Evolutionary conservation across 1,140 invertebrate genomes (phyloP), one percentile per base, ranked within the genome.

Genomic region (Caenorhabditis tropicalis): DNA sequence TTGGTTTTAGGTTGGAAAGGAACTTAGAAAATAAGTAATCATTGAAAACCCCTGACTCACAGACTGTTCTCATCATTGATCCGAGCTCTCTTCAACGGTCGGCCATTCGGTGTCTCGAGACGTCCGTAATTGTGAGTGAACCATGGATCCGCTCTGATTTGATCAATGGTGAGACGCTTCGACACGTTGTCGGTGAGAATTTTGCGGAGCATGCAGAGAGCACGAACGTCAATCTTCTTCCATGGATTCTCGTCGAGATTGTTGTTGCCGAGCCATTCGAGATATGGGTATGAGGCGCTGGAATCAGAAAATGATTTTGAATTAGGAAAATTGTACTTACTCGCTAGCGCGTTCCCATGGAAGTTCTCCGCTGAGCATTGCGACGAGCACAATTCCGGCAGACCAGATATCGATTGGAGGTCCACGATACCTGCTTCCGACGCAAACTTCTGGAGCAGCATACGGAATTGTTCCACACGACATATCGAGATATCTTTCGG

Each of bases 361-460:
- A 2, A 85, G 84, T 48, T 85, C 84, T 79, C 84, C 84, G 27
- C 33, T 60, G 21, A 85, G 80, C 56, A 85, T 60, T 15, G 84
- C 60, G 16, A 85, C 46, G 15, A 85, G 53, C 24, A 85, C 84
- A 33, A 85, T 82, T 74, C 84, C 84, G 79, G 33, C 74, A 7
- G 84, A 85, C 84, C 84, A 85, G 29, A 85, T 29, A 31, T 85
- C 84, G 24, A 81, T 36, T 9, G 81, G 80, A 15, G 85, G 58
- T 24, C 56, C 84, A 10, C 81, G 39, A 31, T 48, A 85, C 21
- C 81, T 60, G 19, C 16, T 31, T 60, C 65, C 51, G 21, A 36
- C 70, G 31, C 21, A 80, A 6, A 74, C 58, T 33, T 84, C 83
- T 19, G 83, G 83, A 9, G 83, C 83, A 16, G 65, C 65, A 33